Evolutionary conservation across 2,797 vertebrate genomes (phyloP).

Genomic region (Coluber constrictor): DNA sequence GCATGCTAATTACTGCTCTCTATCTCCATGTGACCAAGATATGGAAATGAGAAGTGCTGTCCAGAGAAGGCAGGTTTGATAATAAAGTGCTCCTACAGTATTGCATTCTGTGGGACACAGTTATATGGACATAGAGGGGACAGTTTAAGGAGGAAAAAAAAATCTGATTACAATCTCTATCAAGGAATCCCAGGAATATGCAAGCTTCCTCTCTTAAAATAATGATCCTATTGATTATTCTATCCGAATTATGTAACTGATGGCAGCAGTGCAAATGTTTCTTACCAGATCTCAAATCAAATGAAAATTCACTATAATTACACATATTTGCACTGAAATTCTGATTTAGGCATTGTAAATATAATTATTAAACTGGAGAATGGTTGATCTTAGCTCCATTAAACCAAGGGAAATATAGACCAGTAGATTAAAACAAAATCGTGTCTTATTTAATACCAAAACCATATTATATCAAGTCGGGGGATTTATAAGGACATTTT

Average conservation of each 20-base stretch:
- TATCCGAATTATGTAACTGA: not conserved
- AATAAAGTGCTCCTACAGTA: not conserved
- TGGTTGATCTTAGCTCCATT: constrained; percentile 23
- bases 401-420: not conserved
- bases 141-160: not conserved
- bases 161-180: not conserved
- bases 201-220: not conserved
- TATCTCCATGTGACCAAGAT: not conserved
- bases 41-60: not conserved
- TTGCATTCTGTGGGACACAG: not conserved
- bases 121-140: not conserved
- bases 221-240: not conserved
- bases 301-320: not conserved
- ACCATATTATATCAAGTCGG: constrained; percentile 25
- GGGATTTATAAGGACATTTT: not conserved
- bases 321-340: not conserved
- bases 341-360: not conserved
- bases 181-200: not conserved
- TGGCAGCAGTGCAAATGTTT: not conserved
- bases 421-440: not conserved
- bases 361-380: not conserved
- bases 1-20: not conserved
- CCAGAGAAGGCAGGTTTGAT: not conserved
- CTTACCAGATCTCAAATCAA: not conserved
- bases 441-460: not conserved